Base-by-base conservation (phyloP, 2,888 invertebrate species). In the Tanaodytes sp. region DNA sequence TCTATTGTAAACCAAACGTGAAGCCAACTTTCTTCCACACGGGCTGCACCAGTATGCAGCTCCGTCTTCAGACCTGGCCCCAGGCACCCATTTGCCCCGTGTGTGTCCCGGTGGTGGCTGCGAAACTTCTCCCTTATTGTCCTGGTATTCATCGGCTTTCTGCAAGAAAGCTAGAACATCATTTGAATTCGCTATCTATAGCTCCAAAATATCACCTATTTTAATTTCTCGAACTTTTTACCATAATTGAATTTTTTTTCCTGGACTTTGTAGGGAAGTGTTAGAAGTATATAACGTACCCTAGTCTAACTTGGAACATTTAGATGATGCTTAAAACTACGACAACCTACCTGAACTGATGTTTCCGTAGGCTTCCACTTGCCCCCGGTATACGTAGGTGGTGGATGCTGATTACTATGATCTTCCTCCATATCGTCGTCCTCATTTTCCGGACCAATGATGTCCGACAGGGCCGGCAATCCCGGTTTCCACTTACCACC, bases 41-140 rank as follows among this genome's bases (percentile, higher is more conserved):
- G 93, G 91, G 61, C 91, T 91, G 79, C 94, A 94, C 93, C 93
- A 93, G 81, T 91, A 93, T 75, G 91, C 90, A 2, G 90, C 87
- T 0, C 88, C 82, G 58, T 84, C 73, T 85, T 85, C 75, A 81
- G 84, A 42, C 77, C 77, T 33, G 83, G 88, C 75, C 19, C 92
- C 92, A 0, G 93, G 93, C 49, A 93, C 88, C 94, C 94, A 94
- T 86, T 95, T 95, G 0, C 93, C 93, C 81, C 90, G 90, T 0
- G 92, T 92, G 75, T 93, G 89, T 33, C 88, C 89, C 2, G 91
- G 90, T 0, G 92, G 91, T 1, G 92, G 92, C 72, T 79, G 76
- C 23, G 73, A 73, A 16, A 57, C 40, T 39, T 59, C 57, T 46
- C 73, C 48, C 72, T 79, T 77, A 1, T 64, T 54, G 20, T 79